These are phyloP conservation scores for Macrobrachium nipponense DNA, from an alignment of 1,140 invertebrate species.

Conservation along the genomic window DNA sequence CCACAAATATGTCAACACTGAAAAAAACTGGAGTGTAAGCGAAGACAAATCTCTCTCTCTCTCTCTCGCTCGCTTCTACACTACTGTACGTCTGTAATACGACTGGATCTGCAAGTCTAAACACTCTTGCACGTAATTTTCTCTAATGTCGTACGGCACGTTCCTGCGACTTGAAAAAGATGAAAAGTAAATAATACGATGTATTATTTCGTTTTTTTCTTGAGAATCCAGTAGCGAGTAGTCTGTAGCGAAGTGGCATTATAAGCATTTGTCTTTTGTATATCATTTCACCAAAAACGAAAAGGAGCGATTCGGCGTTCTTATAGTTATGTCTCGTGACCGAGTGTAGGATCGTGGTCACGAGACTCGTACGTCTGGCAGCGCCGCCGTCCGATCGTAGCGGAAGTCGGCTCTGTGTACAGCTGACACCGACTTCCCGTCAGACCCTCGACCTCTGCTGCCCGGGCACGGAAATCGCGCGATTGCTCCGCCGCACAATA, in stretches of 20 bases:
- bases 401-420: constrained; percentile 1
- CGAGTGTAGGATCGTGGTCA: neutral
- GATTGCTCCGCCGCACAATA: neutral
- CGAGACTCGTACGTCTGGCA: neutral
- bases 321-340: neutral
- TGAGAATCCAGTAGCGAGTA: too few species aligned
- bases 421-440: constrained; percentile 15
- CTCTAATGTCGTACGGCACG: constrained; percentile 6
- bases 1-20: neutral
- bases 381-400: neutral
- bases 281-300: neutral
- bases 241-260: too few species aligned
- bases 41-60: neutral
- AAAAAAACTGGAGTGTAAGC: neutral
- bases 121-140: constrained; percentile 4
- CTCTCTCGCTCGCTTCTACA: neutral
- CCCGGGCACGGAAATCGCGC: constrained; percentile 4
- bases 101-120: constrained; percentile 5
- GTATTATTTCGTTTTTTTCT: too few species aligned
- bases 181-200: too few species aligned
- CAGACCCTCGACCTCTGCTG: constrained; percentile 1
- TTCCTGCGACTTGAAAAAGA: neutral
- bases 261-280: too few species aligned
- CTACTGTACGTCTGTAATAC: neutral
- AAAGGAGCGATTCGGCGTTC: too few species aligned